Conservation (phyloP, 35 echinoderm and acorn worm species). For the Ophioderma brevispina region DNA sequence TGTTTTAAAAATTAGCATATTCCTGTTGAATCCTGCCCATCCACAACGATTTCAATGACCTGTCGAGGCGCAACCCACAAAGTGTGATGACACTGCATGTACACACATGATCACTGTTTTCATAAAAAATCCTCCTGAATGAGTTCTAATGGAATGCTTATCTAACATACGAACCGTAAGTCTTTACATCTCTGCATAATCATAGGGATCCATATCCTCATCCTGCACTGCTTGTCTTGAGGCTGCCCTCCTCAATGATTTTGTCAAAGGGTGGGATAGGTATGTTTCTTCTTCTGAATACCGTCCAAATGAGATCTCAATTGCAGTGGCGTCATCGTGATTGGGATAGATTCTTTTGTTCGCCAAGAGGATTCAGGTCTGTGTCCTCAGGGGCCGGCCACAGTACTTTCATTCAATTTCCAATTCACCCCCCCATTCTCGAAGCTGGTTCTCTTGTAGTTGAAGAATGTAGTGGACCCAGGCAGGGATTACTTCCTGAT, state of each 20-base stretch:
- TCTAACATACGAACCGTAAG: no score
- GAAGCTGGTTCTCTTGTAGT: conserved; percentile 78
- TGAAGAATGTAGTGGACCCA: conserved; percentile 96
- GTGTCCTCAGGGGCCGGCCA: conserved; percentile 84
- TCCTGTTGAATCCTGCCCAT: no score
- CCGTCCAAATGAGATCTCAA: conserved; percentile 57
- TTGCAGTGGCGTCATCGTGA: conserved; percentile 65
- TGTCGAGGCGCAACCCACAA: no score
- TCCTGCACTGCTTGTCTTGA: conserved; percentile 72
- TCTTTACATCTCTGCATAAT: not conserved
- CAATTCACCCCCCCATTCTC: conserved; percentile 46
- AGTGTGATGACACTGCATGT: no score
- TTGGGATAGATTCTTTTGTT: conserved; percentile 75
- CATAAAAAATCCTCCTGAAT: no score
- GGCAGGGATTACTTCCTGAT: conserved; percentile 87
- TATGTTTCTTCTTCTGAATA: conserved; percentile 41
- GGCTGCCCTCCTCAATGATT: conserved; percentile 83
- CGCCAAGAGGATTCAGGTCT: conserved; percentile 83
- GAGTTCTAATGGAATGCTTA: no score
- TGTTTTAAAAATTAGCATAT: no score
- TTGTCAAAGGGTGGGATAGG: conserved; percentile 90
- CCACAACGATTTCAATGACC: no score
- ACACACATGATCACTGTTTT: no score
- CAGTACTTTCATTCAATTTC: no score
- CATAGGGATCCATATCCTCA: conserved; percentile 33